These are phyloP conservation scores for Colistium nudipinnis DNA, from an alignment of 2,113 vertebrate genomes.

Conservation along the genomic window DNA sequence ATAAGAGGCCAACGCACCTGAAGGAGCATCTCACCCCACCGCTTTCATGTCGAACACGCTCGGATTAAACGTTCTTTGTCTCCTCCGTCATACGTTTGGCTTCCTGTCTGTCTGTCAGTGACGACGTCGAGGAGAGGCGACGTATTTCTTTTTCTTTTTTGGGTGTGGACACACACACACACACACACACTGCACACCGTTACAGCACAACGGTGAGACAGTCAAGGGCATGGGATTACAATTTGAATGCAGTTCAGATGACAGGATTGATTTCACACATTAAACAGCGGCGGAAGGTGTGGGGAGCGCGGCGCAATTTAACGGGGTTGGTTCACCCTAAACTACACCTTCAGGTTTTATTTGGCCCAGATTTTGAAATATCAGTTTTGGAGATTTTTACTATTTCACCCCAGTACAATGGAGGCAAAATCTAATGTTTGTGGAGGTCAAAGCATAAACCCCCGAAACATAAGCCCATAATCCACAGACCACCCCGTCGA, in stretches of 20 bases:
- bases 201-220: neutral
- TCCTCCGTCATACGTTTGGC: conserved; percentile 31
- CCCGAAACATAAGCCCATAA: too few species aligned
- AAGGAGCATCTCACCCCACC: conserved; percentile 57
- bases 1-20: conserved; percentile 66
- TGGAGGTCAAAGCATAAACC: neutral
- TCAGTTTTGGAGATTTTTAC: neutral
- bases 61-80: conserved; percentile 59
- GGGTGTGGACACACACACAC: neutral
- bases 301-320: neutral
- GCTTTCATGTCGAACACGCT: conserved; percentile 64
- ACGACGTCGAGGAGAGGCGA: conserved; percentile 9
- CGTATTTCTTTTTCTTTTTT: neutral
- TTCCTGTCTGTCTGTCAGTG: conserved; percentile 18
- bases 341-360: neutral
- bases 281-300: neutral
- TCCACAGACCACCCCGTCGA: neutral
- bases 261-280: neutral
- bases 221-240: neutral
- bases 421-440: neutral
- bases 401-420: neutral
- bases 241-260: neutral
- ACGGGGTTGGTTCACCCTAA: neutral
- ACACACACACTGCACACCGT: neutral
- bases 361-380: neutral